Conservation (phyloP, 1,140 invertebrate genomes). For the Gonioctena quinquepunctata region DNA sequence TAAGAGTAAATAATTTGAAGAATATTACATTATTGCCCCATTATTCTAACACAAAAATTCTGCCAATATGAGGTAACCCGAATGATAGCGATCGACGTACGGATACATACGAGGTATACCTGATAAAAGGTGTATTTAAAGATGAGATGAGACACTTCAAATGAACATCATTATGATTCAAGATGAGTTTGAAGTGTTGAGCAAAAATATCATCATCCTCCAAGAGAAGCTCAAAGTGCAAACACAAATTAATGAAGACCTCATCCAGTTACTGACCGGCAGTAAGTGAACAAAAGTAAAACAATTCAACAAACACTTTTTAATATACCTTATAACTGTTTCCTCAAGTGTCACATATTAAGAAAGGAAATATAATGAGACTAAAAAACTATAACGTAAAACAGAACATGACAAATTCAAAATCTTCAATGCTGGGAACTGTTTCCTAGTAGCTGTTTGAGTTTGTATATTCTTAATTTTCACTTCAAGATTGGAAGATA, state of each 20-base stretch:
- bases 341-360: no score
- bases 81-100: background rate
- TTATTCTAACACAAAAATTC: background rate
- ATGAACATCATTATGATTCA: background rate
- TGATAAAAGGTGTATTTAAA: background rate
- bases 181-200: slow-evolving; percentile 2
- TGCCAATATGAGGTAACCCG: background rate
- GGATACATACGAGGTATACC: background rate
- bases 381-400: no score
- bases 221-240: background rate
- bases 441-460: no score
- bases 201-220: background rate
- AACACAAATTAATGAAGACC: background rate
- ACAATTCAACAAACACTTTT: no score
- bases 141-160: background rate
- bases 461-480: no score
- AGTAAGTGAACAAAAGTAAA: background rate
- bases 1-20: slow-evolving; percentile 8
- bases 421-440: no score
- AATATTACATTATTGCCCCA: background rate
- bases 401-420: no score
- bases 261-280: background rate
- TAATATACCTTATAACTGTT: no score
- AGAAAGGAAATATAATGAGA: no score
- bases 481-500: no score